A percentile compares a stretch with the other conserved stretches of the same genome.
Conservation (phyloP, 2,888 invertebrate species). For the Acrocyrtus sp. region DNA sequence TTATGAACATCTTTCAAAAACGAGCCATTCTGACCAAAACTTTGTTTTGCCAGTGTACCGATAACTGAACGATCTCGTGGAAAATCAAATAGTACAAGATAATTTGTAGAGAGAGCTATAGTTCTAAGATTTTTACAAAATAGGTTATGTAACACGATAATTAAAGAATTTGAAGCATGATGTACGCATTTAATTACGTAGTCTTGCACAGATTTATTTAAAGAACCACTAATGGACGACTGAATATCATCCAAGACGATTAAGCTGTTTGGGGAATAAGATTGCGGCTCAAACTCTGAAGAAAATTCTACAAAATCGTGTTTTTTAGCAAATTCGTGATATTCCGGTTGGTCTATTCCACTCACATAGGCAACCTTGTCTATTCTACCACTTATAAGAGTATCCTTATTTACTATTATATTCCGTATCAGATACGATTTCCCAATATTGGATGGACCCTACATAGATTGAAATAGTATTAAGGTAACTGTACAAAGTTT, state of each 20-base stretch:
- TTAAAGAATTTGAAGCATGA: slow-evolving; percentile 1
- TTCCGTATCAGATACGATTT: not conserved
- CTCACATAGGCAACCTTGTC: slow-evolving; percentile 10
- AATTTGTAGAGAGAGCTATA: not conserved
- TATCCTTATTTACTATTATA: slow-evolving; percentile 6
- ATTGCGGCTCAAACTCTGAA: slow-evolving; percentile 14
- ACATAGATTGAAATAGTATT: not conserved
- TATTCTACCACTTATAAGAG: slow-evolving; percentile 12
- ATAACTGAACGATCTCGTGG: not conserved
- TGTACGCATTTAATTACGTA: slow-evolving; percentile 7
- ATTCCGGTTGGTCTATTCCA: slow-evolving; percentile 10
- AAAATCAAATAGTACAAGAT: slow-evolving; percentile 7
- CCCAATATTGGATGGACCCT: slow-evolving; percentile 1
- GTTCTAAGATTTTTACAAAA: slow-evolving; percentile 12
- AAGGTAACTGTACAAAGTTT: not conserved
- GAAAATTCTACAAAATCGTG: slow-evolving; percentile 11
- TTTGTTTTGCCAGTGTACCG: slow-evolving; percentile 4
- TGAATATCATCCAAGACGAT: slow-evolving; percentile 22
- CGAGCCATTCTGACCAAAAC: not conserved
- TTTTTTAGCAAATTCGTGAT: slow-evolving; percentile 11
- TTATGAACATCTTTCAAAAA: slow-evolving; percentile 14
- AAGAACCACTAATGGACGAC: not conserved
- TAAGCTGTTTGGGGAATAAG: not conserved
- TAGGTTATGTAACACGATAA: slow-evolving; percentile 18
- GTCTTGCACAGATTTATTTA: slow-evolving; percentile 3